Evolutionary conservation across 2,888 invertebrate species (phyloP).

Genomic region (Willowsia nigromaculata): DNA sequence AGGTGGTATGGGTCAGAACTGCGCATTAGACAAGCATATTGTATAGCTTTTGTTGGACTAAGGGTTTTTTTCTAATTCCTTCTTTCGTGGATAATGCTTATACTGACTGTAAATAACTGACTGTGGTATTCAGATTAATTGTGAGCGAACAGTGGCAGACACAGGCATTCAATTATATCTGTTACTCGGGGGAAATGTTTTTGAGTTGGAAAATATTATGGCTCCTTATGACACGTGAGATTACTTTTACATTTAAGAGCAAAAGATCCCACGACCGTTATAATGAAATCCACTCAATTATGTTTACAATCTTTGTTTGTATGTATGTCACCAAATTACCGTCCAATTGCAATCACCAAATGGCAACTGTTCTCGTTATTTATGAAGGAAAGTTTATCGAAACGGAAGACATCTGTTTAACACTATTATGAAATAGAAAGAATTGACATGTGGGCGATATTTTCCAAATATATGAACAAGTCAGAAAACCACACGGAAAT

Average conservation of each 20-base stretch:
- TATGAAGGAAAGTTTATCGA: background rate
- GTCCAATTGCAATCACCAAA: background rate
- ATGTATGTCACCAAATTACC: background rate
- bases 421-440: conserved; percentile 18
- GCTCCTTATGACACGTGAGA: background rate
- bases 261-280: too few relatives aligned
- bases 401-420: conserved; percentile 48
- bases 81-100: too few relatives aligned
- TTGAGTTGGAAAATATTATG: background rate
- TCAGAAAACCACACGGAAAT: background rate
- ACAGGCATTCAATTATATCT: background rate
- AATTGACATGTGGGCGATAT: conserved; percentile 52
- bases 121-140: too few relatives aligned
- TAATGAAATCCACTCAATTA: too few relatives aligned
- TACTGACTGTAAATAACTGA: too few relatives aligned
- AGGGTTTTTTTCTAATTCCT: too few relatives aligned
- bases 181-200: too few relatives aligned
- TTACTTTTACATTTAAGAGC: too few relatives aligned
- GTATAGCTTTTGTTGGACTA: too few relatives aligned
- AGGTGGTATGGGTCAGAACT: too few relatives aligned
- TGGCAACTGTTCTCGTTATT: background rate
- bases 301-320: too few relatives aligned
- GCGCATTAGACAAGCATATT: too few relatives aligned
- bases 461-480: background rate
- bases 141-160: background rate